A percentile compares a stretch with the other conserved stretches of the same genome.
Conservation (phyloP, 2,113 vertebrate species). For the Takifugu flavidus region DNA sequence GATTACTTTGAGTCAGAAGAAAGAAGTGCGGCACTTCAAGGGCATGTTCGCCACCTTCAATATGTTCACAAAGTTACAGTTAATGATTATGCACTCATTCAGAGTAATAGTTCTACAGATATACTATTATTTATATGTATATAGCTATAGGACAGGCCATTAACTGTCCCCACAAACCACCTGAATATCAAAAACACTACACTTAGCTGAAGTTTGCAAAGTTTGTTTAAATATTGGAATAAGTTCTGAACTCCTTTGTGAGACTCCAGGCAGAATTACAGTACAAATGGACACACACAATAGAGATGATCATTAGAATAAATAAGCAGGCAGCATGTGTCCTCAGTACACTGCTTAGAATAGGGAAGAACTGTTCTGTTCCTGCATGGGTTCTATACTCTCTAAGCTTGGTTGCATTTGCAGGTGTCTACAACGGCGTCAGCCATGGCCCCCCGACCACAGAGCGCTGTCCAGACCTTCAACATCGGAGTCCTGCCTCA, state of each 20-base stretch:
- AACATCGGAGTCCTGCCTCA: constrained; percentile 87
- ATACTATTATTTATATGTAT: too few species aligned
- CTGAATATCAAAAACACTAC: too few species aligned
- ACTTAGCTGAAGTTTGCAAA: too few species aligned
- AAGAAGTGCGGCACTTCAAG: background rate
- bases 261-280: background rate
- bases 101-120: too few species aligned
- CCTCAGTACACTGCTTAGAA: too few species aligned
- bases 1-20: background rate
- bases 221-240: too few species aligned
- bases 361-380: background rate
- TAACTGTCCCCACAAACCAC: too few species aligned
- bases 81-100: too few species aligned
- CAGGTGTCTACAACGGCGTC: constrained; percentile 81
- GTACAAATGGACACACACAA: background rate
- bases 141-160: too few species aligned
- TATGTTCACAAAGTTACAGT: background rate
- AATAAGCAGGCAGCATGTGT: too few species aligned
- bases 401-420: background rate
- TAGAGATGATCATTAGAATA: background rate
- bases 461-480: constrained; percentile 80
- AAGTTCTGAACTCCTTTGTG: too few species aligned
- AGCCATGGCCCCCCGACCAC: constrained; percentile 31
- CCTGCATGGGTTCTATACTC: background rate
- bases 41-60: background rate